Conservation (phyloP, 2,797 vertebrate species). For the Gymnodraco acuticeps region DNA sequence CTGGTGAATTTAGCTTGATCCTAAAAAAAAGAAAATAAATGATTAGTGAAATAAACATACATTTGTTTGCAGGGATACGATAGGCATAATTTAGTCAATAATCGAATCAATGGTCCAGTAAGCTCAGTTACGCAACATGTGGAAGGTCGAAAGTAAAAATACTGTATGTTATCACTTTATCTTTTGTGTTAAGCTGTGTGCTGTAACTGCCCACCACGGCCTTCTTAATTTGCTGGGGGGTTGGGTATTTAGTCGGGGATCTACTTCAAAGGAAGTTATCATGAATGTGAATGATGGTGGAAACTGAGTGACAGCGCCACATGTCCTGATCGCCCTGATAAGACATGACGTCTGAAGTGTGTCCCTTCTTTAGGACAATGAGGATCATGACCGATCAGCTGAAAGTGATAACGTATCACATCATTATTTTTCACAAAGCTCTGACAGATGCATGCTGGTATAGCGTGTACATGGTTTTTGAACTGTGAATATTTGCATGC, state of each 20-base stretch:
- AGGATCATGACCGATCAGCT: constrained; percentile 3
- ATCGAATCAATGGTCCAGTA: not conserved
- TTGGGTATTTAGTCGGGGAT: constrained; percentile 38
- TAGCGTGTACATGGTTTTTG: not conserved
- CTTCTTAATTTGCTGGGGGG: constrained; percentile 32
- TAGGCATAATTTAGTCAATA: constrained; percentile 28
- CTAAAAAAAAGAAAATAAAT: not conserved
- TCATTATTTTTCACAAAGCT: constrained; percentile 16
- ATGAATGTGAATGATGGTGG: constrained; percentile 23
- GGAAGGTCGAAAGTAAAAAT: constrained; percentile 66
- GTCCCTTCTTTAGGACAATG: not conserved
- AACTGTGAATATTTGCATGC: not conserved
- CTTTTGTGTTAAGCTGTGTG: constrained; percentile 54
- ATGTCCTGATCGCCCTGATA: constrained; percentile 47
- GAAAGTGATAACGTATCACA: constrained; percentile 8
- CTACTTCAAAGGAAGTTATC: constrained; percentile 60
- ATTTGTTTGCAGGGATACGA: not conserved
- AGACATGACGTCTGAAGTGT: constrained; percentile 30
- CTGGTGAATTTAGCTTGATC: not conserved
- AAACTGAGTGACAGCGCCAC: constrained; percentile 52
- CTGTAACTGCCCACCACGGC: constrained; percentile 38
- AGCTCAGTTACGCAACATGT: constrained; percentile 49
- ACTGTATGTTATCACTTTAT: constrained; percentile 34
- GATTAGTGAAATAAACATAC: not conserved
- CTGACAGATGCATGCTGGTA: constrained; percentile 4